phyloP scores from a whole-genome alignment of 2,797 vertebrate genomes.

The Notolepis coatsorum region DNA sequence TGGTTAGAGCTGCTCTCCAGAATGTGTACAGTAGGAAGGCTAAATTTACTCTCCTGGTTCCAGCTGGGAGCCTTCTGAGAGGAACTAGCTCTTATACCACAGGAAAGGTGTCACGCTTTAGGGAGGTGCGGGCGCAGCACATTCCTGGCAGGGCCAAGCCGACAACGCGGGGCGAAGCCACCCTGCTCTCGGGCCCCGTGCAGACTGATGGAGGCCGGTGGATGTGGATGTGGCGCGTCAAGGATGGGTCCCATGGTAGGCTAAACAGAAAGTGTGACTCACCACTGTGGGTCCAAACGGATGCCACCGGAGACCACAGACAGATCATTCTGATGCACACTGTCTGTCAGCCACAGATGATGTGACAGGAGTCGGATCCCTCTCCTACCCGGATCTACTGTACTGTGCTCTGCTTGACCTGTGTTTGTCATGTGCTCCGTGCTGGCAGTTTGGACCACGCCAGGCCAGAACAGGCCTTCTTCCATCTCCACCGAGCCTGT shows the following conservation, averaged over 20 bases:
- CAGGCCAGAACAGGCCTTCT: constrained; percentile 48
- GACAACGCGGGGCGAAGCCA: constrained; percentile 67
- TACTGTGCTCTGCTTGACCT: constrained; percentile 36
- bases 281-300: constrained; percentile 70
- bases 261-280: constrained; percentile 86
- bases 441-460: constrained; percentile 50
- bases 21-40: constrained; percentile 50
- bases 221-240: constrained; percentile 49
- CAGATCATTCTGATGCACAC: constrained; percentile 76
- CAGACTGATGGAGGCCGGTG: constrained; percentile 46
- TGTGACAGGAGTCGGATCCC: constrained; percentile 69
- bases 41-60: constrained; percentile 71
- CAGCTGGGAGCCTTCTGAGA: constrained; percentile 57
- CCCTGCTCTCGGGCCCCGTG: constrained; percentile 62
- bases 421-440: constrained; percentile 53
- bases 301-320: constrained; percentile 76
- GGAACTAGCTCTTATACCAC: constrained; percentile 68
- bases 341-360: constrained; percentile 68
- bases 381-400: constrained; percentile 14
- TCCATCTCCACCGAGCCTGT: constrained; percentile 37
- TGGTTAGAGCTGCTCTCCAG: not conserved
- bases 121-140: constrained; percentile 75
- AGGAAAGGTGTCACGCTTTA: constrained; percentile 80
- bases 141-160: constrained; percentile 55
- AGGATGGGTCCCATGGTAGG: constrained; percentile 68